Evolutionary conservation across 2,113 vertebrate species (phyloP).

Genomic region (Rhinolophus sinicus): DNA sequence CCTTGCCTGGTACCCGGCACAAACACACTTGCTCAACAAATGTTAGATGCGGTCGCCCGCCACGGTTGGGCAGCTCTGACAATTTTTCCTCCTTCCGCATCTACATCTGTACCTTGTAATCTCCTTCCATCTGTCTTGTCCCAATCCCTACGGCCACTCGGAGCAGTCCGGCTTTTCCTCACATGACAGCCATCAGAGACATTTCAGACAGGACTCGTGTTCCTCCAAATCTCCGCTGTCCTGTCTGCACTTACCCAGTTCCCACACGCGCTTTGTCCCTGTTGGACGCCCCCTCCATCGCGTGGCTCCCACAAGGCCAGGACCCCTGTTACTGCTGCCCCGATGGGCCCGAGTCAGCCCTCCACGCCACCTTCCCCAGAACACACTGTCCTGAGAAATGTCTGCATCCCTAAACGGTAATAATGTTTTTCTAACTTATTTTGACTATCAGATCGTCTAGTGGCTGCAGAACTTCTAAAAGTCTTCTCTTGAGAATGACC

Average conservation of each 20-base stretch:
- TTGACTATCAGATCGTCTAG: neutral
- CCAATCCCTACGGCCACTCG: neutral
- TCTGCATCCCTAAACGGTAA: neutral
- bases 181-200: rapidly evolving
- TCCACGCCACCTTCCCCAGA: rapidly evolving
- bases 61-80: neutral
- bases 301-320: rapidly evolving
- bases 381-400: neutral
- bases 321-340: rapidly evolving
- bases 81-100: neutral
- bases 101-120: neutral
- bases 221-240: rapidly evolving
- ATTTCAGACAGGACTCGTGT: rapidly evolving
- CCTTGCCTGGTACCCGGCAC: neutral
- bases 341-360: rapidly evolving
- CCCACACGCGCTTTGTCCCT: rapidly evolving
- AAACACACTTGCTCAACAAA: rapidly evolving
- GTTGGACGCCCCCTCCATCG: rapidly evolving
- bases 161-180: neutral
- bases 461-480: neutral
- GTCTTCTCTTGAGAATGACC: neutral
- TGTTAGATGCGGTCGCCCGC: rapidly evolving
- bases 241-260: no score
- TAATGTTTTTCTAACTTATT: neutral
- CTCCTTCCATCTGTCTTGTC: neutral